Percentiles rank a stretch among this genome's conserved stretches.
Conservation (phyloP, 2,888 invertebrate species). For the Drosophila limbata region DNA sequence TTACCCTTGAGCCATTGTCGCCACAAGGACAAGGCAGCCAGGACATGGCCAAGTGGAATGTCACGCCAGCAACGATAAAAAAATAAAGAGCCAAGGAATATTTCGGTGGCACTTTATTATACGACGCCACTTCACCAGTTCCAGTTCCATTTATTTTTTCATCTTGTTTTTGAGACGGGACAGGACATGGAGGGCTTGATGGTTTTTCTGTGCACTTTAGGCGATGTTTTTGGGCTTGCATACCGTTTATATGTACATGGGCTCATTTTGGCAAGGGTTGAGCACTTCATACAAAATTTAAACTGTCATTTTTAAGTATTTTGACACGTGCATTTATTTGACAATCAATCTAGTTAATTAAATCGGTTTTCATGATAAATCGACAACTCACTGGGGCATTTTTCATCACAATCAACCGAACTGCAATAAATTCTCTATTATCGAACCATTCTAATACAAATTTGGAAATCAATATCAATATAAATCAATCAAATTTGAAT, state of each 20-base stretch:
- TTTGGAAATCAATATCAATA: too few species aligned
- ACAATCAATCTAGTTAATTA: too few species aligned
- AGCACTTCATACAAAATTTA: neutral
- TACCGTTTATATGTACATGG: neutral
- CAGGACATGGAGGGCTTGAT: neutral
- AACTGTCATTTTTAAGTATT: too few species aligned
- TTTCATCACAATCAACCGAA: too few species aligned
- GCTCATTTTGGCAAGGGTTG: conserved; percentile 2
- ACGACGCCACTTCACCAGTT: neutral
- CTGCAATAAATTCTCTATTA: too few species aligned
- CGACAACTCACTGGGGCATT: too few species aligned
- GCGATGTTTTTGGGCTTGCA: neutral
- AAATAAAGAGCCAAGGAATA: conserved; percentile 34
- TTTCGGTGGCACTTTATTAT: conserved; percentile 54
- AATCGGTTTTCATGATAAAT: too few species aligned
- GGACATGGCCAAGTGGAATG: conserved; percentile 68
- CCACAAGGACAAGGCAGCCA: conserved; percentile 37
- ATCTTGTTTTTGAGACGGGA: neutral
- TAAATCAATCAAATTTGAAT: too few species aligned
- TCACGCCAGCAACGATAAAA: conserved; percentile 42
- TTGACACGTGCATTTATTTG: too few species aligned
- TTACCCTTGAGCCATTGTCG: conserved; percentile 49
- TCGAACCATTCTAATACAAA: too few species aligned
- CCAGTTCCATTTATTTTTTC: neutral
- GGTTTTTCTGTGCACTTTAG: conserved; percentile 2